A percentile compares a stretch with the other conserved stretches of the same genome.
These are phyloP conservation scores for Notarius quadriscutis DNA, from an alignment of 2,113 vertebrate genomes.

Conservation along the genomic window DNA sequence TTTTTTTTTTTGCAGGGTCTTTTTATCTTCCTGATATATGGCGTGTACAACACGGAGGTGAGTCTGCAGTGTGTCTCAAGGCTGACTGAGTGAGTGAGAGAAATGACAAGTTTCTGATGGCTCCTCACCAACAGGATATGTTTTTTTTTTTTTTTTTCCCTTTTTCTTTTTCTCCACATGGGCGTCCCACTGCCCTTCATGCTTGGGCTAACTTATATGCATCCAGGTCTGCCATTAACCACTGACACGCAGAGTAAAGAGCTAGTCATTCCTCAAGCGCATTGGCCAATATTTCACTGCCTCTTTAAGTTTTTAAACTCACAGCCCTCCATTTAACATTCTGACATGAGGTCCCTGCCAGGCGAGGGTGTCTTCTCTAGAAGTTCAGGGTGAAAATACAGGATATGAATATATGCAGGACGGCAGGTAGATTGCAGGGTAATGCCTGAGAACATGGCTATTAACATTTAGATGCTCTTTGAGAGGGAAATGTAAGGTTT, in stretches of 20 bases:
- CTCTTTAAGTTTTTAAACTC: constrained; percentile 95
- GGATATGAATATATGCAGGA: constrained; percentile 62
- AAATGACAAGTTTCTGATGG: constrained; percentile 99
- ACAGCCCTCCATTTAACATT: constrained; percentile 83
- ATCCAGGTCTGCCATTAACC: constrained; percentile 96
- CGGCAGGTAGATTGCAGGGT: constrained; percentile 35
- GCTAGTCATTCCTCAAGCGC: constrained; percentile 97
- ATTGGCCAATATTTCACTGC: constrained; percentile 94
- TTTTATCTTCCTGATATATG: constrained; percentile 99
- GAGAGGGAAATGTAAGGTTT: constrained; percentile 38
- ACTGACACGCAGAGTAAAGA: constrained; percentile 89
- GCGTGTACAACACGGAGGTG: constrained; percentile 97
- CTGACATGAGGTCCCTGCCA: constrained; percentile 69
- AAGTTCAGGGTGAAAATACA: constrained; percentile 47
- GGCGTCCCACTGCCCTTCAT: constrained; percentile 98
- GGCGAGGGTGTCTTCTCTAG: constrained; percentile 47
- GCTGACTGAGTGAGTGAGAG: constrained; percentile 99
- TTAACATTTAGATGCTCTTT: constrained; percentile 69
- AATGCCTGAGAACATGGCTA: constrained; percentile 60
- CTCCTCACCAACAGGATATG: constrained; percentile 75
- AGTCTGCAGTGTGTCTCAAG: constrained; percentile 98
- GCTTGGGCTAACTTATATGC: constrained; percentile 98
- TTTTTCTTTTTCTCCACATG: constrained; percentile 58
- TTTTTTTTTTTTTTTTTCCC: constrained; percentile 63
- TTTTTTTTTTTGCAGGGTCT: constrained; percentile 82